These are phyloP conservation scores for Neomicropteryx cornuta DNA, from an alignment of 1,140 invertebrate genomes.

Conservation along the genomic window DNA sequence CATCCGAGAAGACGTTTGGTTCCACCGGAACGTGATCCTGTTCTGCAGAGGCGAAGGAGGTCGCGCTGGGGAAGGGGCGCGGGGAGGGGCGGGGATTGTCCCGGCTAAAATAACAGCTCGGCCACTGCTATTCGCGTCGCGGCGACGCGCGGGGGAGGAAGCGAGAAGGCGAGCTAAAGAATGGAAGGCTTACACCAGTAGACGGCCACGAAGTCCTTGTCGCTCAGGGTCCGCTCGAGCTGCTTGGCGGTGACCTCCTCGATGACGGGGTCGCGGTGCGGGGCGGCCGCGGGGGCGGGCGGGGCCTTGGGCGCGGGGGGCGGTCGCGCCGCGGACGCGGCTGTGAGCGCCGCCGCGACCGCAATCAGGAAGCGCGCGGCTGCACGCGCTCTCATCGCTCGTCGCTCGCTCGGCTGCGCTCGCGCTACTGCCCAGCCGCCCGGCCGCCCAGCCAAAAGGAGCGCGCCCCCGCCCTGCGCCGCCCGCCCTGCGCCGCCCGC, in stretches of 20 bases:
- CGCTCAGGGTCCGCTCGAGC: constrained; percentile 74
- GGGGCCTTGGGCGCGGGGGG: constrained; percentile 22
- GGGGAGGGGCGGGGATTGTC: constrained; percentile 15
- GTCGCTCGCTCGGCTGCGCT: too few relatives aligned
- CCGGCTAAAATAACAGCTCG: constrained; percentile 11
- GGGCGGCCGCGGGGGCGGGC: constrained; percentile 22
- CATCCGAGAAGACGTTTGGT: too few relatives aligned
- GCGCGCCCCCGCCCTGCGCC: constrained; percentile 16
- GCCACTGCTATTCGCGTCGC: background rate
- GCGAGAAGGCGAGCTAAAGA: constrained; percentile 15
- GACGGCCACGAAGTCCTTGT: constrained; percentile 88
- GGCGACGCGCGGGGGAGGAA: constrained; percentile 16
- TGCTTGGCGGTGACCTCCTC: constrained; percentile 87
- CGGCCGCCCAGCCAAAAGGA: constrained; percentile 17
- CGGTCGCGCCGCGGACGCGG: constrained; percentile 21
- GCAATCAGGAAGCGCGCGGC: constrained; percentile 39
- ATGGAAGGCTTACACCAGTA: constrained; percentile 83
- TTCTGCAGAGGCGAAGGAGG: too few relatives aligned
- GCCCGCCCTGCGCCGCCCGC: constrained; percentile 24
- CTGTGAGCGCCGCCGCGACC: constrained; percentile 28
- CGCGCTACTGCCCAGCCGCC: constrained; percentile 33
- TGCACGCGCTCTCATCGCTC: too few relatives aligned
- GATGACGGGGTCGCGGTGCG: constrained; percentile 61
- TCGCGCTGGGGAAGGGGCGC: too few relatives aligned
- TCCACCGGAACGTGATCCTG: too few relatives aligned